A percentile compares a stretch with the other conserved stretches of the same genome.
These are phyloP conservation scores for Neopipo cinnamomea DNA, from an alignment of 2,113 vertebrate species.

Conservation along the genomic window DNA sequence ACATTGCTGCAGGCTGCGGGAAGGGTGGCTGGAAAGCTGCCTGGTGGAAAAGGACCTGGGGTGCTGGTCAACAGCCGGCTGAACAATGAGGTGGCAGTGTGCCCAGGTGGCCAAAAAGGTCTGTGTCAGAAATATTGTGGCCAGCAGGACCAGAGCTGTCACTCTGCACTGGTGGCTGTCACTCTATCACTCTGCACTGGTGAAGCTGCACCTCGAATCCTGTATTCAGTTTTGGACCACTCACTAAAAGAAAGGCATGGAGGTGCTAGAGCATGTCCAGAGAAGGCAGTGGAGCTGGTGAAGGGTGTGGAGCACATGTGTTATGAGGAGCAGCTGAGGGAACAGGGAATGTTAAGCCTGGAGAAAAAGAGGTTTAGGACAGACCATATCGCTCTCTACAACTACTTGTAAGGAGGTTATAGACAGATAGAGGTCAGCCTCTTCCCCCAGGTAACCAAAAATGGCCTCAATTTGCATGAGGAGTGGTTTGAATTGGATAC, in stretches of 20 bases:
- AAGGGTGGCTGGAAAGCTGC: not conserved
- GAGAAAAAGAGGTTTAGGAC: not conserved
- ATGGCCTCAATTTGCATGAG: not conserved
- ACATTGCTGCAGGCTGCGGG: not conserved
- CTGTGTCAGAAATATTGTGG: not conserved
- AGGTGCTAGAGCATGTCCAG: not conserved
- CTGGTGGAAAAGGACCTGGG: not conserved
- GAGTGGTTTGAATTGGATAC: not conserved
- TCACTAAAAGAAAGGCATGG: not conserved
- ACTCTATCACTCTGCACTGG: too few relatives aligned
- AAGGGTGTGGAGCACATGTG: not conserved
- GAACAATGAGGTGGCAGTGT: not conserved
- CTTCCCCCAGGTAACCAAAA: not conserved
- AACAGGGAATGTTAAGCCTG: not conserved
- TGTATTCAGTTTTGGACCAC: not conserved
- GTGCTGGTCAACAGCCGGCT: not conserved
- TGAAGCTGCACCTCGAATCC: not conserved
- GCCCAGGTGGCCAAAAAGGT: not conserved
- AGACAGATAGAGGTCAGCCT: not conserved
- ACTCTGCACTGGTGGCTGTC: too few relatives aligned
- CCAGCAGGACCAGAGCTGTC: not conserved
- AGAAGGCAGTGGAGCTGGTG: not conserved
- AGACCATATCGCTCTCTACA: not conserved
- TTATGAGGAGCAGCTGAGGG: not conserved
- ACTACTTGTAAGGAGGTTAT: not conserved